These are phyloP conservation scores for Erebia ligea DNA, from an alignment of 2,888 invertebrate species.

Conservation along the genomic window DNA sequence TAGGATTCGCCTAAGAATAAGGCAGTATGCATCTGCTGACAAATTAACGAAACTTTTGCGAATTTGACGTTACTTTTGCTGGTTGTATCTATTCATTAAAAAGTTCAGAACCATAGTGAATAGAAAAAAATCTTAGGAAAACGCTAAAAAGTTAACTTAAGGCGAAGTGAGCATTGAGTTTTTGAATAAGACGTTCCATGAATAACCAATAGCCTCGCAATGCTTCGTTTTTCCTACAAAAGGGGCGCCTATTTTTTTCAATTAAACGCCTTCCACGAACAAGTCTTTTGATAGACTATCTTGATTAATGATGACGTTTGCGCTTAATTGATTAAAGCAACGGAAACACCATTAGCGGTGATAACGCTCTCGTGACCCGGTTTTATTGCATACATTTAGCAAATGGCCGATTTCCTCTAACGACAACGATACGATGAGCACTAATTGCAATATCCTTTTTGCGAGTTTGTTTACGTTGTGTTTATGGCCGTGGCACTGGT, in stretches of 20 bases:
- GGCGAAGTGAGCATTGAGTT: neutral
- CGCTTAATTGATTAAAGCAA: slow-evolving; percentile 36
- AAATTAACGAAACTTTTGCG: no score
- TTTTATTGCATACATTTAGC: slow-evolving; percentile 26
- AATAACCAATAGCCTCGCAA: neutral
- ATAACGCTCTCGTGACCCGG: slow-evolving; percentile 30
- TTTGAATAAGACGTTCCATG: neutral
- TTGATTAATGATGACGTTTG: slow-evolving; percentile 34
- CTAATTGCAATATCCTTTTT: neutral
- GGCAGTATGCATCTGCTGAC: no score
- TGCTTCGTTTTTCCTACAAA: neutral
- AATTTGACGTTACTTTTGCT: no score
- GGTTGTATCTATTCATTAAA: neutral
- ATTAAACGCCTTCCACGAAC: slow-evolving; percentile 21
- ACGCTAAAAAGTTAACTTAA: neutral
- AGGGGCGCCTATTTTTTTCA: slow-evolving; percentile 8
- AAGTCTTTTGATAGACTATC: slow-evolving; percentile 29
- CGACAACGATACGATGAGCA: slow-evolving; percentile 11
- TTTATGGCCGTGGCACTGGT: no score
- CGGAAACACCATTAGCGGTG: slow-evolving; percentile 36
- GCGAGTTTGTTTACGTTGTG: no score
- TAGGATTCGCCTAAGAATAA: no score
- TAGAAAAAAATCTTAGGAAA: neutral
- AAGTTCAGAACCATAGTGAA: neutral
- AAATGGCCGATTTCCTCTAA: neutral